Percentiles rank a stretch among this genome's conserved stretches.
Evolutionary conservation across 1,140 invertebrate species (phyloP).

Genomic region (Paramacrobiotus metropolitanus): DNA sequence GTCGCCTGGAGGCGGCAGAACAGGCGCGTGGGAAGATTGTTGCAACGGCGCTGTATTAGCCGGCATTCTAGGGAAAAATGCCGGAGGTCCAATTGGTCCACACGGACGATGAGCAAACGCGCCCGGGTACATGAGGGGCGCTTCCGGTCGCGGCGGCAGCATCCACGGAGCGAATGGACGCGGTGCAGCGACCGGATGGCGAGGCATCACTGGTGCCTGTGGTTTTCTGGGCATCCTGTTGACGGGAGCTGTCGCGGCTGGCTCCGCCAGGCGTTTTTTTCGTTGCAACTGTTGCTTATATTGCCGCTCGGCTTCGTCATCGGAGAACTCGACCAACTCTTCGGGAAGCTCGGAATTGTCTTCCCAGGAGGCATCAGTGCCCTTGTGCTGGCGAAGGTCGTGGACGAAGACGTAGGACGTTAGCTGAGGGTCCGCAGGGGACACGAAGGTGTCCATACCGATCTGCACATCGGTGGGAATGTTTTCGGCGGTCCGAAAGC

Average conservation of each 20-base stretch:
- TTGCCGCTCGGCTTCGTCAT: neutral
- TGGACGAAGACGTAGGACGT: constrained; percentile 1
- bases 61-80: neutral
- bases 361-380: neutral
- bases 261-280: neutral
- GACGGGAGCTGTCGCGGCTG: no score
- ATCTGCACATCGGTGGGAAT: neutral
- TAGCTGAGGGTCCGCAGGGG: neutral
- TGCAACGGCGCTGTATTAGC: neutral
- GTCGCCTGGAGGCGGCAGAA: neutral
- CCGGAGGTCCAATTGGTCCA: neutral
- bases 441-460: neutral
- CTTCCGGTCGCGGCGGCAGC: no score
- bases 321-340: neutral
- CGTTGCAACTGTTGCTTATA: neutral
- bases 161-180: no score
- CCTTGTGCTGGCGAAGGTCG: neutral
- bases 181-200: no score
- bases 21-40: neutral
- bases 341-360: neutral
- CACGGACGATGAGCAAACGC: no score
- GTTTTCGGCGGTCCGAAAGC: neutral
- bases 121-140: no score
- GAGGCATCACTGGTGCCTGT: no score
- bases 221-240: no score